Conservation (phyloP, 2,888 invertebrate genomes). For the Buathra laborator region DNA sequence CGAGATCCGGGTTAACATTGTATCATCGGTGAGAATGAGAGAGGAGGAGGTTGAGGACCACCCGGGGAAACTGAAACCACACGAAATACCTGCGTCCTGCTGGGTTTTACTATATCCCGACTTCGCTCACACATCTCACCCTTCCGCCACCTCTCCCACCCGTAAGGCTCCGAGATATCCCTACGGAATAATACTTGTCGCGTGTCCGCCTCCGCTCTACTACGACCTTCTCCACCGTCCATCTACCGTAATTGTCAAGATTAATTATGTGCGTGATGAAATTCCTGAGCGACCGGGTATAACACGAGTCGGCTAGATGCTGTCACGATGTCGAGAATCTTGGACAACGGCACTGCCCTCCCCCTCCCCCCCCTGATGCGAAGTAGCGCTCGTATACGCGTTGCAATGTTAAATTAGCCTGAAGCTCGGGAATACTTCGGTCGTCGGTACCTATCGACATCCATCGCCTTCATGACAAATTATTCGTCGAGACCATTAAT, state of each 20-base stretch:
- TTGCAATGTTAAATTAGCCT: too few species aligned
- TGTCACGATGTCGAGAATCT: slow-evolving; percentile 34
- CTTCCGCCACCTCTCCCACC: not conserved
- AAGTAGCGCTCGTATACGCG: too few species aligned
- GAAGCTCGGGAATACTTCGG: too few species aligned
- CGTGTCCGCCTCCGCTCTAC: slow-evolving; percentile 46
- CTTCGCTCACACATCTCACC: slow-evolving; percentile 11
- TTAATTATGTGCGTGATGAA: slow-evolving; percentile 83
- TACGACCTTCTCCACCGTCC: not conserved
- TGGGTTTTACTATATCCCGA: not conserved
- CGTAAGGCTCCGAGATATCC: slow-evolving; percentile 36
- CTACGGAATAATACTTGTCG: slow-evolving; percentile 78
- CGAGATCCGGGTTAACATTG: slow-evolving; percentile 43
- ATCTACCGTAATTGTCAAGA: slow-evolving; percentile 79
- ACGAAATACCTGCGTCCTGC: slow-evolving; percentile 23
- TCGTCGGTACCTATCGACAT: not conserved
- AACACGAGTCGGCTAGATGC: slow-evolving; percentile 72
- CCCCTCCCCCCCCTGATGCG: too few species aligned
- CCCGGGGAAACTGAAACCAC: slow-evolving; percentile 14
- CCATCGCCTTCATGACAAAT: too few species aligned
- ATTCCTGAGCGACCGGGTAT: slow-evolving; percentile 77
- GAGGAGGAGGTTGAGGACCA: not conserved
- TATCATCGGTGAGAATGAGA: slow-evolving; percentile 45
- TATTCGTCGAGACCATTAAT: too few species aligned
- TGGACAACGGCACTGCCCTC: not conserved